These are phyloP conservation scores for Phalacrocorax pelagicus DNA, from an alignment of 2,113 vertebrate species.

Conservation along the genomic window DNA sequence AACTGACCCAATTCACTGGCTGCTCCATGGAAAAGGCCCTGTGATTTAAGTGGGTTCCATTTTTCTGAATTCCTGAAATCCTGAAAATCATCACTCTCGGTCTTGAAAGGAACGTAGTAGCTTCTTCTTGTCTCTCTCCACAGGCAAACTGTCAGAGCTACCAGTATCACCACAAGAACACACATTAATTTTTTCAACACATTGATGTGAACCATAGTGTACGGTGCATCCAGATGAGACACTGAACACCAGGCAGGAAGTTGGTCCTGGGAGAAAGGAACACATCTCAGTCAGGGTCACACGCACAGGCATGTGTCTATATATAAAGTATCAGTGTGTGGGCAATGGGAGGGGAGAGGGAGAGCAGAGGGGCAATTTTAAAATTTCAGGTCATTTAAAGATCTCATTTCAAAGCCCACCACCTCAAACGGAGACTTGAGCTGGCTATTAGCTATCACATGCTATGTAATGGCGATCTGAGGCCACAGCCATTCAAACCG, in stretches of 20 bases:
- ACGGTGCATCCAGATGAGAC: conserved; percentile 7
- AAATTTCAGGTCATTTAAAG: neutral
- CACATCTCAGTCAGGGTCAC: neutral
- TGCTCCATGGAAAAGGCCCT: neutral
- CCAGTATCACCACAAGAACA: conserved; percentile 64
- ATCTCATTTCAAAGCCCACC: neutral
- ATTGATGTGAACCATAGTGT: conserved; percentile 77
- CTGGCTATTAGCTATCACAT: neutral
- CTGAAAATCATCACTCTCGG: conserved; percentile 1
- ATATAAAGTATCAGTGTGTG: neutral
- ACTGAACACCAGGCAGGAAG: neutral
- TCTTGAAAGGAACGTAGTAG: conserved; percentile 60
- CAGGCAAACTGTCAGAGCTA: conserved; percentile 70
- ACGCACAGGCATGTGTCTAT: fast-evolving
- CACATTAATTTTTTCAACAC: conserved; percentile 68
- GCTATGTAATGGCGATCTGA: neutral
- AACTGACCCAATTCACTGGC: neutral
- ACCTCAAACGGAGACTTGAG: neutral
- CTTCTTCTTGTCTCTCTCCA: conserved; percentile 75
- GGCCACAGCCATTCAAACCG: neutral
- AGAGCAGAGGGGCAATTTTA: neutral
- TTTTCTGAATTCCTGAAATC: conserved; percentile 12
- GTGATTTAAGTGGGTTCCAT: neutral
- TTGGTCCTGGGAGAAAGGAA: conserved; percentile 42
- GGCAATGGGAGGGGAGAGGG: neutral